These are phyloP conservation scores for Zapus hudsonius DNA, from an alignment of 2,113 vertebrate species.

Conservation along the genomic window DNA sequence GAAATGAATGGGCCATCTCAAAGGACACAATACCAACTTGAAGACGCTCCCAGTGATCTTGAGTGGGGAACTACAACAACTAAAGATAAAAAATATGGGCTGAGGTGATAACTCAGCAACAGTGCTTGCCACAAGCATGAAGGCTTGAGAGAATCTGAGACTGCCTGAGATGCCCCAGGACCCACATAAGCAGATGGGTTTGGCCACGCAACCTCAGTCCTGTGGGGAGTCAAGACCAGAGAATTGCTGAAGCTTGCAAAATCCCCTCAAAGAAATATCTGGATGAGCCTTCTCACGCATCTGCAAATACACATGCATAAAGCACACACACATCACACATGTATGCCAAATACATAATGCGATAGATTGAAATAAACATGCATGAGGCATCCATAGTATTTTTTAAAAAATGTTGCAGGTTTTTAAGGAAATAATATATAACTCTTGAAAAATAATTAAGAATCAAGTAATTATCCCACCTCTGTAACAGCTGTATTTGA, in stretches of 20 bases:
- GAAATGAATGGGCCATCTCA: slow-evolving; percentile 6
- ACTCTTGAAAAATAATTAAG: slow-evolving; percentile 41
- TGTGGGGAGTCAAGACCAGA: too few species aligned
- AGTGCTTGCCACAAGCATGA: too few species aligned
- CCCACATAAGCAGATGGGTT: too few species aligned
- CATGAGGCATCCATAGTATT: not conserved
- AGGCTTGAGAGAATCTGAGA: too few species aligned
- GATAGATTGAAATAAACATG: slow-evolving; percentile 19
- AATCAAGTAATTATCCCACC: slow-evolving; percentile 19
- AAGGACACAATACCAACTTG: not conserved
- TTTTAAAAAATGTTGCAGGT: not conserved
- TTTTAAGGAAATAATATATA: slow-evolving; percentile 26
- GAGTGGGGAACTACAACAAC: not conserved
- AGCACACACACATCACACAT: too few species aligned
- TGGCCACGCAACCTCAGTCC: too few species aligned
- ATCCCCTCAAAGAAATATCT: too few species aligned
- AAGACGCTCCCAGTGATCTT: not conserved
- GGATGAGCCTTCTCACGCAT: too few species aligned
- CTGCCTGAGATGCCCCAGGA: too few species aligned
- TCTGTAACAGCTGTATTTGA: not conserved
- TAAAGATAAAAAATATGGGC: not conserved
- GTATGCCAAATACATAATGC: not conserved
- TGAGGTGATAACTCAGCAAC: too few species aligned
- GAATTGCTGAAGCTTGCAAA: too few species aligned
- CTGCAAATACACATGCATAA: too few species aligned